These are phyloP conservation scores for Sinonovacula constricta DNA, from an alignment of 1,140 invertebrate species.

Conservation along the genomic window DNA sequence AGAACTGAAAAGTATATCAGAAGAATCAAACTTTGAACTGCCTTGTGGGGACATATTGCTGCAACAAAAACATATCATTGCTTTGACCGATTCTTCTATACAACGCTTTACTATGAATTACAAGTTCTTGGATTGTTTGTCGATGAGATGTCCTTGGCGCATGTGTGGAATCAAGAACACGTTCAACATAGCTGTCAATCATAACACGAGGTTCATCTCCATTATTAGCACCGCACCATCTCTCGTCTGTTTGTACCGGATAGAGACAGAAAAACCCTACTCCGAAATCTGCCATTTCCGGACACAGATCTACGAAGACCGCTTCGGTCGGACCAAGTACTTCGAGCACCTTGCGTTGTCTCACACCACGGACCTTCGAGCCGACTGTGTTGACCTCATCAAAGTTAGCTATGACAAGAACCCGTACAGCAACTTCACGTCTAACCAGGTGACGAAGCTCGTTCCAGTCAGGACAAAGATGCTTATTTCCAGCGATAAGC, in stretches of 20 bases:
- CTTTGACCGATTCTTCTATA: constrained; percentile 18
- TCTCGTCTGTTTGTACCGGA: constrained; percentile 28
- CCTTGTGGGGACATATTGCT: constrained; percentile 41
- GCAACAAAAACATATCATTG: constrained; percentile 11
- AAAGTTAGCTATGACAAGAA: constrained; percentile 43
- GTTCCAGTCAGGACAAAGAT: constrained; percentile 29
- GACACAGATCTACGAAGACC: constrained; percentile 38
- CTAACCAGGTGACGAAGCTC: constrained; percentile 31
- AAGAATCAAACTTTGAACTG: constrained; percentile 45
- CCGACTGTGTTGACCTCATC: constrained; percentile 44
- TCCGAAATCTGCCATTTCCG: constrained; percentile 48
- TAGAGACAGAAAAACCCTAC: constrained; percentile 50
- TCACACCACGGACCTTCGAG: constrained; percentile 45
- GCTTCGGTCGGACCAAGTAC: constrained; percentile 35
- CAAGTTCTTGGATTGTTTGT: constrained; percentile 34
- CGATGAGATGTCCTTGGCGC: constrained; percentile 45
- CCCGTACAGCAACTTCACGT: constrained; percentile 45
- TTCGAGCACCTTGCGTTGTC: constrained; percentile 44
- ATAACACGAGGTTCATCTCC: constrained; percentile 44
- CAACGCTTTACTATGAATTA: constrained; percentile 39
- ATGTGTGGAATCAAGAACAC: constrained; percentile 43
- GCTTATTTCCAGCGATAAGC: constrained; percentile 41
- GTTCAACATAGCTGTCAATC: constrained; percentile 31
- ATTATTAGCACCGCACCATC: constrained; percentile 31
- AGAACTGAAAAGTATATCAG: constrained; percentile 2